A percentile compares a stretch with the other conserved stretches of the same genome.
These are phyloP conservation scores for Papilio polytes DNA, from an alignment of 1,140 invertebrate species.

Conservation along the genomic window DNA sequence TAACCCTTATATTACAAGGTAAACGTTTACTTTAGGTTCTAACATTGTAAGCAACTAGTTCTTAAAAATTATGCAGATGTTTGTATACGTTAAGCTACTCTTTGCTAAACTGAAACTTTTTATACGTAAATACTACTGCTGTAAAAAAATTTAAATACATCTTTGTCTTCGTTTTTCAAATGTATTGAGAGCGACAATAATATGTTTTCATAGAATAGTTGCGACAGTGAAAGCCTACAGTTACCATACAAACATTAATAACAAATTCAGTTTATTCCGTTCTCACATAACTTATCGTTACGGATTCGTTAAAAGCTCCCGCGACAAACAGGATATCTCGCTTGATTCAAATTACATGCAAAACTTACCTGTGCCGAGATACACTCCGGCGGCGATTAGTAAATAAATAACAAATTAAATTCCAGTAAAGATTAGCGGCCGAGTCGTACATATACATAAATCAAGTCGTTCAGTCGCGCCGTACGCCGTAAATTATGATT, in stretches of 20 bases:
- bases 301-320: conserved; percentile 25
- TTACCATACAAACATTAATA: not conserved
- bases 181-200: not conserved
- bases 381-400: conserved; percentile 64
- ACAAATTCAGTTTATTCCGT: not conserved
- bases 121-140: too few relatives aligned
- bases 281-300: conserved; percentile 35
- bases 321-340: conserved; percentile 30
- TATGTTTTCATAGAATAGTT: not conserved
- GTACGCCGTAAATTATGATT: conserved; percentile 67
- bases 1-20: not conserved
- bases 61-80: not conserved
- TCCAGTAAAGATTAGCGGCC: conserved; percentile 74
- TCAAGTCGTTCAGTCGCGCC: conserved; percentile 60
- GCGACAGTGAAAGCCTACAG: not conserved
- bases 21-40: conserved; percentile 8
- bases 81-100: not conserved
- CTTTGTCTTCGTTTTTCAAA: not conserved
- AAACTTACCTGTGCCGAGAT: conserved; percentile 53
- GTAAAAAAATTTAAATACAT: not conserved
- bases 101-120: too few relatives aligned
- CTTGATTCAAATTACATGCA: conserved; percentile 49
- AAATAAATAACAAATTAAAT: conserved; percentile 79
- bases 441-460: conserved; percentile 68
- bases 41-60: not conserved